These are phyloP conservation scores for Microcebus murinus DNA, from an alignment of 2,113 vertebrate species.

Conservation along the genomic window DNA sequence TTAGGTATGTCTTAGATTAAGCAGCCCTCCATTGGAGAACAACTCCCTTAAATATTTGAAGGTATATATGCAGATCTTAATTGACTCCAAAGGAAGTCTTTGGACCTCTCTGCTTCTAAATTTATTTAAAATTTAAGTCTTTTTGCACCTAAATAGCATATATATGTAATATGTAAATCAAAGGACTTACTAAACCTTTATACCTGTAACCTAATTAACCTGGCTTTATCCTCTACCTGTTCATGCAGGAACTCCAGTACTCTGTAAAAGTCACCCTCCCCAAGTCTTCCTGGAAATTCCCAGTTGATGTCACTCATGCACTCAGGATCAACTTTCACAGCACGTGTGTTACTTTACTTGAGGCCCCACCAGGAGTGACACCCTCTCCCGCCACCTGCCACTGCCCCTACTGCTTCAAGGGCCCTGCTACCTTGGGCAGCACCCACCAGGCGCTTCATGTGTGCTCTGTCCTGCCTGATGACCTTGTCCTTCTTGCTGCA, in stretches of 20 bases:
- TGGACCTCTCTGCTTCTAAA: constrained; percentile 55
- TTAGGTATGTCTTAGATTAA: neutral
- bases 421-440: neutral
- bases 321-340: neutral
- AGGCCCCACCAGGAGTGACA: too few relatives aligned
- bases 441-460: too few relatives aligned
- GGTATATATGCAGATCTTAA: constrained; percentile 43
- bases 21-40: neutral
- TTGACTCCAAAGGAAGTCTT: constrained; percentile 65
- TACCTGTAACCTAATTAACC: constrained; percentile 21
- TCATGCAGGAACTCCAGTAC: neutral
- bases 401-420: neutral
- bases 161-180: constrained; percentile 44
- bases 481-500: neutral
- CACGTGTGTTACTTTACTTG: neutral
- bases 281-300: neutral
- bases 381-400: neutral
- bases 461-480: neutral
- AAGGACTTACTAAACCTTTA: constrained; percentile 31
- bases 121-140: constrained; percentile 58
- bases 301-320: neutral
- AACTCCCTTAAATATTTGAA: constrained; percentile 9
- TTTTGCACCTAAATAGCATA: constrained; percentile 36
- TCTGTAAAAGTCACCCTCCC: neutral
- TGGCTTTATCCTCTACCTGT: neutral